Base-by-base conservation (phyloP, 2,888 invertebrate species). In the Clepsis dumicolana region DNA sequence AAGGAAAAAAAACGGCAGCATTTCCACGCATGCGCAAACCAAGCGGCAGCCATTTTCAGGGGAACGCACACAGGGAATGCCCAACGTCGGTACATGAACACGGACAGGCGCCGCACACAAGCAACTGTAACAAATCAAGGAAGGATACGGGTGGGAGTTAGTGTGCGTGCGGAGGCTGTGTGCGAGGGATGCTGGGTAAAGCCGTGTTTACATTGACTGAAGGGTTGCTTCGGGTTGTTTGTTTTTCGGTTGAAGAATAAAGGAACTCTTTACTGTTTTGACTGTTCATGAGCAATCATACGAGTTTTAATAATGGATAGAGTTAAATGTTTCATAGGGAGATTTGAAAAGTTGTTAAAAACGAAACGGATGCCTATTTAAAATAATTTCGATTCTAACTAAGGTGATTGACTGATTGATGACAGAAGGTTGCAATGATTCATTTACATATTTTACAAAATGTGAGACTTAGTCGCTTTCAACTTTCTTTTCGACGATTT, bases 31-130 rank as follows among this genome's bases (percentile, higher is more conserved):
- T 87, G 92, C 92, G 91, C 80, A 57, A 50, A 70, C 54, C 56
- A 50, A 29, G 50, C 70, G 90, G 86, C 92, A 86, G 92, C 92
- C 92, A 92, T 92, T 91, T 91, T 89, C 89, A 86, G 87, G 80
- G 77, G 81, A 81, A 81, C 86, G 50, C 82, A 87, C 84, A 88
- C 88, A 81, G 71, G 71, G 65, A 67, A 71, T 65, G n/a, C n/a
- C n/a, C 29, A 68, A 70, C 63, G 67, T 67, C 67, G 63, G 70
- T 75, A 73, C 63, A 63, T 71, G 70, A 62, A 67, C 71, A 66
- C 53, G 65, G 70, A 73, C 71, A 63, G 71, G 70, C 72, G 70
- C 62, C 74, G 71, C 79, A 78, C 81, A 79, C 83, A 75, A 71
- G 71, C 70, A 70, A 74, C 75, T 72, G 72, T 87, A 84, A 86